Evolutionary conservation across 2,113 vertebrate species (phyloP), one percentile per base, ranked within the genome.

Genomic region (Chrysochloris asiatica): DNA sequence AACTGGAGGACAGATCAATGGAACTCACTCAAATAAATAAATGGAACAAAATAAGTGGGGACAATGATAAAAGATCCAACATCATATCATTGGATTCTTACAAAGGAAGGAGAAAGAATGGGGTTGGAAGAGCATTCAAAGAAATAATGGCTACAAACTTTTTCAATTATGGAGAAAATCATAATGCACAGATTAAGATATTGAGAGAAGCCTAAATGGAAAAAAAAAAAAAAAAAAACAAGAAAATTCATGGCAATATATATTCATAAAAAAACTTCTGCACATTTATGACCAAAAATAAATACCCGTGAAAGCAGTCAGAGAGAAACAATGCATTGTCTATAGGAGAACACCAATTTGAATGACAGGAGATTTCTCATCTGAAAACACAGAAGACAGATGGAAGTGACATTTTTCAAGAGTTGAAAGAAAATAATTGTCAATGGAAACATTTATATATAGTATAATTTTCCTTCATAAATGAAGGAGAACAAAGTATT

Each of bases 281-380:
- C 80, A n/a, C 24, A 52, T 12, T 61, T 13, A 79, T 67, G 50
- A 45, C 9, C n/a, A 65, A 65, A 75, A 11, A 59, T 1, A 73
- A 73, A 30, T 8, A 14, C 38, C 65, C 52, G 63, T 26, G 2
- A 87, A 59, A 78, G 36, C 33, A 84, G 8, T 3, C n/a, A 16
- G 4, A 79, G 16, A 43, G 14, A 89, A 90, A 8, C 14, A 41
- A 47, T 1, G 26, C 4, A 43, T 85, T 83, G 12, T 36, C 11
- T 41, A 36, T 1, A 81, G 45, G 65, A 54, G 79, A 91, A 89
- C 30, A 41, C 8, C 38, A 33, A 38, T 54, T 19, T 85, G 61
- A 82, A 56, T 73, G n/a, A 22, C 5, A 24, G 69, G 16, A 13
- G n/a, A 85, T 92, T 88, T 94, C 36, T 92, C 56, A 69, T n/a